These are phyloP conservation scores for Alloscopus bannaensis DNA, from an alignment of 2,888 invertebrate species.

Conservation along the genomic window DNA sequence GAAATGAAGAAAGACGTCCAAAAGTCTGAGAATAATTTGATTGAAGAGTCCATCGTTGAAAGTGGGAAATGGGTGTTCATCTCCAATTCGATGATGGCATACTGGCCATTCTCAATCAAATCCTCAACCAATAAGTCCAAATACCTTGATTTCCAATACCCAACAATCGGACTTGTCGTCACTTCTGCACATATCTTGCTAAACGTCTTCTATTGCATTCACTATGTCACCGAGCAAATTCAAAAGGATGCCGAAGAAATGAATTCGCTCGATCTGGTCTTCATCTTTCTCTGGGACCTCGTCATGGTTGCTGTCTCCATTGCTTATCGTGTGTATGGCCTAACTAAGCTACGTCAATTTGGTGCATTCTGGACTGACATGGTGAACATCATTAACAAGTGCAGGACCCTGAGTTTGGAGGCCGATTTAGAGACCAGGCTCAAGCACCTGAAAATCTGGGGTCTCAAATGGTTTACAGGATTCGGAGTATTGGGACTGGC, in stretches of 20 bases:
- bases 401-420: not conserved
- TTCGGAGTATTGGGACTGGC: slow-evolving; percentile 8
- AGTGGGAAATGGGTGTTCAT: slow-evolving; percentile 17
- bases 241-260: slow-evolving; percentile 20
- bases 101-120: slow-evolving; percentile 24
- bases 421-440: not conserved
- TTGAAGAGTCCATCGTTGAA: not conserved
- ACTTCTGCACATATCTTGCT: slow-evolving; percentile 21
- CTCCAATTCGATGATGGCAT: slow-evolving; percentile 2
- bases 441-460: not conserved
- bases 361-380: not conserved
- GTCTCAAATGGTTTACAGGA: slow-evolving; percentile 7
- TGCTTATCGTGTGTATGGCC: slow-evolving; percentile 24
- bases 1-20: too few relatives aligned
- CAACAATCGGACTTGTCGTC: slow-evolving; percentile 2
- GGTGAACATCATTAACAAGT: not conserved
- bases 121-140: not conserved
- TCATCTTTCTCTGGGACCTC: slow-evolving; percentile 32
- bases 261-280: slow-evolving; percentile 23
- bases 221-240: slow-evolving; percentile 18
- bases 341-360: not conserved
- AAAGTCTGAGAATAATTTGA: too few relatives aligned
- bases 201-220: slow-evolving; percentile 21
- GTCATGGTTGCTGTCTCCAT: slow-evolving; percentile 12
- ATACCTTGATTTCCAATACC: slow-evolving; percentile 21